A percentile compares a stretch with the other conserved stretches of the same genome.
phyloP scores from a whole-genome alignment of 2,113 vertebrate species.

The Neotoma lepida region DNA sequence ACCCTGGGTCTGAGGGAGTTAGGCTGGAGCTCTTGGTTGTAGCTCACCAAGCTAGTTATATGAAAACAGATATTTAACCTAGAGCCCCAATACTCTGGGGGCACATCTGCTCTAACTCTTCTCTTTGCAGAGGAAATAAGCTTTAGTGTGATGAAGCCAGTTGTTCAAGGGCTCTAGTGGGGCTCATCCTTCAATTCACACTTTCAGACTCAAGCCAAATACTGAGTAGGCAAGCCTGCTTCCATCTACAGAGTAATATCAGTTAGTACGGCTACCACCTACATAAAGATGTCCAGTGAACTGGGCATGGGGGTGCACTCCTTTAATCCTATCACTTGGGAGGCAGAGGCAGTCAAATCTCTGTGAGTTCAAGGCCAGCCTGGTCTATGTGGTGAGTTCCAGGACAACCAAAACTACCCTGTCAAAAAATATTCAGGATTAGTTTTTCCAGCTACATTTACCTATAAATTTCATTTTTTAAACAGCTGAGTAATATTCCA shows the following conservation, averaged over 20 bases:
- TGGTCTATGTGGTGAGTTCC: neutral
- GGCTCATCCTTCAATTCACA: neutral
- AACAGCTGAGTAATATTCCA: neutral
- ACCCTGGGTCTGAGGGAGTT: neutral
- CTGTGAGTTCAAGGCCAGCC: neutral
- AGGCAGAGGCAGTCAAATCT: neutral
- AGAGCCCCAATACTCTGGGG: neutral
- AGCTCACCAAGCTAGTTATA: neutral
- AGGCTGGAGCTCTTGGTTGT: neutral
- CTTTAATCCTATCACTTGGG: neutral
- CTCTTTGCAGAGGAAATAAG: neutral
- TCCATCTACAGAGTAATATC: neutral
- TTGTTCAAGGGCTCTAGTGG: neutral
- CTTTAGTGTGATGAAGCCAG: neutral
- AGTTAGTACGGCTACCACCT: neutral
- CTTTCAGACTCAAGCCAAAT: neutral
- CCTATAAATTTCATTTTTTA: neutral
- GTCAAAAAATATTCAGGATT: neutral
- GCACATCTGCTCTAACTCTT: neutral
- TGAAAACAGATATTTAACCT: neutral
- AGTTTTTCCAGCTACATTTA: neutral
- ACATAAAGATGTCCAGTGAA: neutral
- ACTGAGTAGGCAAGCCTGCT: neutral
- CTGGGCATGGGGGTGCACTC: fast-evolving
- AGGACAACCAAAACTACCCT: neutral